Evolutionary conservation across 2,113 vertebrate species (phyloP).

Genomic region (Eretmochelys imbricata): DNA sequence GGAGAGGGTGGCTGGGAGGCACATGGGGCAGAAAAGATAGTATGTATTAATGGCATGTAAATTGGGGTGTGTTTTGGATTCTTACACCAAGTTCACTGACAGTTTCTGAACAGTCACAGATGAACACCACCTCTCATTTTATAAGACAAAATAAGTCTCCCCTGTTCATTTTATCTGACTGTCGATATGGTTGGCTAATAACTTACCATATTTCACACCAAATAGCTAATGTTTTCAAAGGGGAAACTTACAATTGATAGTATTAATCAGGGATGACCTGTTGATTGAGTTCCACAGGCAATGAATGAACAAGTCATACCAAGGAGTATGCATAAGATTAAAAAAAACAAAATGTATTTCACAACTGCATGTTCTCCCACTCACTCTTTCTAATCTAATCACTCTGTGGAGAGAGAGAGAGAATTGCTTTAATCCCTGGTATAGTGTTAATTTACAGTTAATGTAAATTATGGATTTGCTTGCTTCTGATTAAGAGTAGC

Average conservation of each 20-base stretch:
- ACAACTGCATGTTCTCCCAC: background rate
- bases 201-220: background rate
- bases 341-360: background rate
- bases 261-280: background rate
- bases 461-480: background rate
- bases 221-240: background rate
- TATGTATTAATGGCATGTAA: background rate
- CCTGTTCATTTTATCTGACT: background rate
- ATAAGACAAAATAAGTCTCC: background rate
- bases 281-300: background rate
- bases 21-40: background rate
- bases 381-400: background rate
- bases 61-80: fast-evolving
- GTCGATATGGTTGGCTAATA: background rate
- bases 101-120: background rate
- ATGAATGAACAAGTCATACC: background rate
- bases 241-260: background rate
- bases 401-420: background rate
- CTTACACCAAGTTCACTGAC: background rate
- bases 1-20: background rate
- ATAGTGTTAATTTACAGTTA: background rate
- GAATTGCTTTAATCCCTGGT: background rate
- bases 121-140: background rate
- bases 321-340: background rate
- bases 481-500: background rate